Evolutionary conservation across 2,888 invertebrate species (phyloP), one percentile per base, ranked within the genome.

Genomic region (Plutella xylostella): DNA sequence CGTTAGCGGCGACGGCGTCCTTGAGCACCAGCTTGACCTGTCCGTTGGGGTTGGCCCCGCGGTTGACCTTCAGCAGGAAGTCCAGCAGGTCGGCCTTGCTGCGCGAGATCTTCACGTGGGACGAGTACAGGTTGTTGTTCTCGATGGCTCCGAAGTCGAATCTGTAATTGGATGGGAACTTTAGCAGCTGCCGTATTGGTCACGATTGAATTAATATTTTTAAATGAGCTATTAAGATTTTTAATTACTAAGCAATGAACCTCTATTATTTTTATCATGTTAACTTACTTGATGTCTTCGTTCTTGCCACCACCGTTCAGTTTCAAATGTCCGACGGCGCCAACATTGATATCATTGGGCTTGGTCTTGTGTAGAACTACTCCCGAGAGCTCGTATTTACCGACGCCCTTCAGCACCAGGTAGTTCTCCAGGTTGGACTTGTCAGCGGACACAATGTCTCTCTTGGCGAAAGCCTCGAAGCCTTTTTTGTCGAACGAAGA

Each of bases 391-490:
- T 89, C 87, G 56, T 89, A 86, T 58, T 86, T 90, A 42, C 87
- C 88, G 11, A 88, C 84, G 38, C 86, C 85, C 21, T 87, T 87
- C 14, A 91, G 54, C 4, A 83, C 79, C 7, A 92, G 48, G 30
- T 82, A 84, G 55, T 89, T 87, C 34, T 85, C 82, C 34, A 89
- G 80, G 59, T 90, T 89, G 1, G 88, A 89, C 58, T 89, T 88
- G 22, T 85, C 79, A 12, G 72, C 67, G 0, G 84, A 85, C 0
- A 85, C 61, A 2, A 88, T 75, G 34, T 87, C 85, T 15, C 90
- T 82, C 53, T 87, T 87, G 0, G 86, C 71, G 51, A 87, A 79
- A 0, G 87, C 47, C 52, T 88, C 85, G 0, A 82, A 15, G 3
- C 72, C 68, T 31, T 68, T n/a, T n/a, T n/a, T 64, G 14, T 3